Evolutionary conservation across 2,797 vertebrate genomes (phyloP).

Genomic region (Jordanella pulchra): DNA sequence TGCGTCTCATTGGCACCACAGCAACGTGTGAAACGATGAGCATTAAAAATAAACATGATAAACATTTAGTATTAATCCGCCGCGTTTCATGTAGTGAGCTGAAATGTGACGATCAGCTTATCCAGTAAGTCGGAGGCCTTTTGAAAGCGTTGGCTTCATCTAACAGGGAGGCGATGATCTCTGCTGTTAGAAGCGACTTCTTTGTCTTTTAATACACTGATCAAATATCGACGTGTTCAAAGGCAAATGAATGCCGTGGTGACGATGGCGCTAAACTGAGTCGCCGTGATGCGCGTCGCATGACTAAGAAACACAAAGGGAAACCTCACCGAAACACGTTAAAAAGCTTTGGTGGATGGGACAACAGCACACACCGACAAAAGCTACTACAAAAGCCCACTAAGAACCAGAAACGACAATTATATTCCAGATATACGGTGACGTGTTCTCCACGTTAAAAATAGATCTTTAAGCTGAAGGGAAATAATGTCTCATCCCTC

Average conservation of each 20-base stretch:
- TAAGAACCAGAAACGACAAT: conserved; percentile 65
- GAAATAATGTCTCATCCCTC: conserved; percentile 49
- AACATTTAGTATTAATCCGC: conserved; percentile 20
- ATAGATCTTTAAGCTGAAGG: conserved; percentile 73
- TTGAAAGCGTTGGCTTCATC: conserved; percentile 3
- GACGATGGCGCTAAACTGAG: neutral
- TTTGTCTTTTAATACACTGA: conserved; percentile 13
- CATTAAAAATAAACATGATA: conserved; percentile 19
- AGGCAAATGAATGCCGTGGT: neutral
- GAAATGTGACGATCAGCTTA: conserved; percentile 10
- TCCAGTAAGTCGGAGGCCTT: neutral
- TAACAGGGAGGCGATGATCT: neutral
- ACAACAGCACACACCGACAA: conserved; percentile 67
- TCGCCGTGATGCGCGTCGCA: conserved; percentile 19
- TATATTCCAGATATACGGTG: conserved; percentile 51
- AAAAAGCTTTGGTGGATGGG: conserved; percentile 53
- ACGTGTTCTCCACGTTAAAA: conserved; percentile 59
- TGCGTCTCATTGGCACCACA: conserved; percentile 25
- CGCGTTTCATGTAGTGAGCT: conserved; percentile 14
- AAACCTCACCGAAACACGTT: conserved; percentile 43
- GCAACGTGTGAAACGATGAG: conserved; percentile 27
- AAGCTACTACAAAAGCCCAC: conserved; percentile 74
- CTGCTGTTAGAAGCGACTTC: conserved; percentile 22
- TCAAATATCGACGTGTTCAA: conserved; percentile 1
- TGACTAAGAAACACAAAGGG: conserved; percentile 66